Evolutionary conservation across 1,140 invertebrate genomes (phyloP), one percentile per base, ranked within the genome.

Genomic region (Drosophila mojavensis): DNA sequence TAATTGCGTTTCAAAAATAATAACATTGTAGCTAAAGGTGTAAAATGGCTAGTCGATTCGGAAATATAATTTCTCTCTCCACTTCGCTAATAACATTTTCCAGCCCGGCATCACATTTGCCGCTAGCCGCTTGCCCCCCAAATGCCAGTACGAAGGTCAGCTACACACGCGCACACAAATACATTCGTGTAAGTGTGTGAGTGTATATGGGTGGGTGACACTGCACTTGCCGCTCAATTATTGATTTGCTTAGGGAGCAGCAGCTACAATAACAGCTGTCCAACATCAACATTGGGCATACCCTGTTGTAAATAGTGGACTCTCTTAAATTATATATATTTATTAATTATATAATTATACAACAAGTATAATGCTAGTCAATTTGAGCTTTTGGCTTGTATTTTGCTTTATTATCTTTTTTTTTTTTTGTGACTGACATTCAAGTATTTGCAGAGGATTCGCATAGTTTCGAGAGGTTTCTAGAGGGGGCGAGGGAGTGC

Each of bases 171-270:
- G 11, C 36, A 13, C 36, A 39, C 11, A 2, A 3, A 39, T 4
- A 39, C 33, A 36, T 36, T 7, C 7, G 6, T 36, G 0, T 36
- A 9, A 9, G 33, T 36, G 7, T 36, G 33, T 10, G 36, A 0
- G 10, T 66, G 43, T 66, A 50, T 72, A 41, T 71, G 51, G 30
- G 39, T 61, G 65, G 43, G 73, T 68, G 78, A 86, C 82, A 80
- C 84, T 88, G 83, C 84, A 89, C 79, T 89, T 83, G 84, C 43
- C 75, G 79, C 78, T 61, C 60, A 75, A 69, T 86, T 86, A 86
- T 86, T 86, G 83, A 86, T 86, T 86, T 82, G 72, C 76, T 69
- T 58, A 41, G 58, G 48, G 24, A 74, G 55, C 43, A 41, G 54
- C 43, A 24, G 30, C 43, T 53, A 36, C 45, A 76, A 51, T 30